phyloP scores from a whole-genome alignment of 2,797 vertebrate genomes.

The Spea hammondii region DNA sequence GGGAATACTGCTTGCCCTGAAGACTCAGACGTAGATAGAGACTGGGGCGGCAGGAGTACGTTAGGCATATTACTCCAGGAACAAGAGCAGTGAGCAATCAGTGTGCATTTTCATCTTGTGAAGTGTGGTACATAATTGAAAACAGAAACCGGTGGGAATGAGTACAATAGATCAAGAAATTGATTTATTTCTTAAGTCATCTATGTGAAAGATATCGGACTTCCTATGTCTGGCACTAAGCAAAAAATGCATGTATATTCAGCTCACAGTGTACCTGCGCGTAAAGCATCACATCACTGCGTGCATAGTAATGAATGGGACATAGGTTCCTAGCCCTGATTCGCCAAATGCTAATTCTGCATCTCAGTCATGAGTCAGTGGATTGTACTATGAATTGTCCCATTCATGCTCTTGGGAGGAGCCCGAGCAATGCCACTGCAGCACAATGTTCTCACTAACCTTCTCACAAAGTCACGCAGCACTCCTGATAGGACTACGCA shows the following conservation, averaged over 20 bases:
- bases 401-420: conserved; percentile 49
- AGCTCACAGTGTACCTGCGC: background rate
- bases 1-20: background rate
- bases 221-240: too few relatives aligned
- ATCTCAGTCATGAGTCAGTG: conserved; percentile 27
- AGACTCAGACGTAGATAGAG: background rate
- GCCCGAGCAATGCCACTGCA: conserved; percentile 41
- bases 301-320: conserved; percentile 10
- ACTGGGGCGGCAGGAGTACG: too few relatives aligned
- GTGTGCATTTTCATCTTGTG: too few relatives aligned
- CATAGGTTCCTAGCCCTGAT: background rate
- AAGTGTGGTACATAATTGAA: too few relatives aligned
- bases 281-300: conserved; percentile 1
- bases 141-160: too few relatives aligned
- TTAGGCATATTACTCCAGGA: too few relatives aligned
- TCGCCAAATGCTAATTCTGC: conserved; percentile 20
- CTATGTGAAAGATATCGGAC: too few relatives aligned
- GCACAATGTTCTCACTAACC: conserved; percentile 45
- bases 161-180: too few relatives aligned
- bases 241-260: too few relatives aligned
- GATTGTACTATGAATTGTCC: conserved; percentile 38
- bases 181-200: too few relatives aligned
- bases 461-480: conserved; percentile 46
- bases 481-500: background rate
- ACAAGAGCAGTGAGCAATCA: too few relatives aligned